Base-by-base conservation (phyloP, 2,113 vertebrate species). In the Rissa tridactyla region DNA sequence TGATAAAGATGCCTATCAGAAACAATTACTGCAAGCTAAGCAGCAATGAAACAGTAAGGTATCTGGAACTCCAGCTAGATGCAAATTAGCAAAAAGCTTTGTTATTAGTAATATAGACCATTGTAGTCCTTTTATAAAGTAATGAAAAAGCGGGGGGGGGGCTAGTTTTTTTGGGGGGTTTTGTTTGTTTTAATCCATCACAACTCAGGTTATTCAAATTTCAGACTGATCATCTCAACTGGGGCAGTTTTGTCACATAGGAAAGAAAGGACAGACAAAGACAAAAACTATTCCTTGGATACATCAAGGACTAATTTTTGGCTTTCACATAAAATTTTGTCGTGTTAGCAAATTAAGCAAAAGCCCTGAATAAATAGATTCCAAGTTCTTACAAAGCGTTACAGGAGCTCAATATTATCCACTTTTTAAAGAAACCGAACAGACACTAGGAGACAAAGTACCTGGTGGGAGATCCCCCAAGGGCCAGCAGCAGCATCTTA, bases 11-110 rank as follows among this genome's bases (percentile, higher is more conserved):
- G 78, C 78, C 89, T 87, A 94, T 78, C 78, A 80, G 62, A 76
- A 62, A 77, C 49, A 88, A 95, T 77, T 90, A 75, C 30, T 92
- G 93, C 87, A 93, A 94, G 64, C 70, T 88, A 96, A 95, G 82
- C 84, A 95, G 64, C 64, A 92, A 22, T 70, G 55, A 64, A 95
- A 86, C 1, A 55, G 29, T 55, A 72, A 82, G 34, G 23, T 92
- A 90, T 40, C 62, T 36, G 17, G 29, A 85, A 60, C 80, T 90
- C 42, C 15, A 65, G 80, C 27, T 65, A 91, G 58, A 88, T 38
- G 49, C 40, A 93, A 91, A 80, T 76, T 85, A 93, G 36, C 15
- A 58, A 75, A 91, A 95, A 58, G 38, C 49, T 86, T 80, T 12
- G 4, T 77, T 52, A 52, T 44, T 34, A 94, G 75, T 14, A 76